Evolutionary conservation across 2,797 vertebrate species (phyloP), one percentile per base, ranked within the genome.

Genomic region (Mallotus villosus): DNA sequence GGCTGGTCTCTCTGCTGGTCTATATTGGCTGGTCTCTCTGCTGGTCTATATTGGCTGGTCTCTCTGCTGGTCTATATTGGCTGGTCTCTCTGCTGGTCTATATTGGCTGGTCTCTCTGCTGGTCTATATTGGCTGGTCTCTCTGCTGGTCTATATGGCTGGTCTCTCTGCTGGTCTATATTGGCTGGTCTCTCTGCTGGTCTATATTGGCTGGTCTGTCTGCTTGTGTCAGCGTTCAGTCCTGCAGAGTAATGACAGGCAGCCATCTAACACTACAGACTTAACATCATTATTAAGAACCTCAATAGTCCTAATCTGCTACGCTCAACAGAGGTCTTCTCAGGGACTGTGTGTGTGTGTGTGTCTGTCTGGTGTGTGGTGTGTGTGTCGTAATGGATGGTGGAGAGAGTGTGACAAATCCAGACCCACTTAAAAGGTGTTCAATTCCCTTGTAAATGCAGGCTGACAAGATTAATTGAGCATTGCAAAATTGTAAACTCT

Each of bases 391-490:
- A 88, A 92, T 89, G 80, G 84, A 87, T 82, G 80, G 86, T 85
- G 73, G 74, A 78, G 84, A 87, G 77, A 79, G 82, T 85, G 88
- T n/a, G n/a, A 89, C 89, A 81, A 84, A 90, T 82, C 80, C 77
- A 80, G 81, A 71, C 73, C 70, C 75, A 74, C 84, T 90, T 88
- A 87, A 92, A 93, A 93, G 89, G 75, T 84, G 85, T 77, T 79
- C 73, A 85, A 85, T 88, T 90, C 81, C 85, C 83, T 87, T 78
- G 66, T 91, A 89, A 94, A 95, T 93, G 90, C 89, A 88, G 82
- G 85, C 88, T 92, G 93, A 92, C 82, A 76, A 91, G 93, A 95
- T 94, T 95, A 96, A 95, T 94, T 90, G 95, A 94, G 92, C 94
- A 87, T 93, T 79, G 80, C 84, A 84, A 93, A 90, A n/a, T 82